Conservation (phyloP, 2,888 invertebrate species). For the Drosophila recens region DNA sequence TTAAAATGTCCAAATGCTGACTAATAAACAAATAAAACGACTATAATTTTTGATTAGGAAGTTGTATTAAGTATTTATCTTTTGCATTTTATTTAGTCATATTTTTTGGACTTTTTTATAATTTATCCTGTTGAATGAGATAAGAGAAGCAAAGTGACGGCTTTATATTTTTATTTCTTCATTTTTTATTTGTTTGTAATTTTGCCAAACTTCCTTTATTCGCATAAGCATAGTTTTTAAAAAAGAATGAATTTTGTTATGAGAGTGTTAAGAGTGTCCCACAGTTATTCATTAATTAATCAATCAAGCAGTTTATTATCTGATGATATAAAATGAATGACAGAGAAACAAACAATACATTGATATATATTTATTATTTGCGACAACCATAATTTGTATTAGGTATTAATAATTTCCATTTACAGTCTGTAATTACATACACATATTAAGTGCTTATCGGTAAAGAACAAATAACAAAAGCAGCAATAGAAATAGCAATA, state of each 20-base stretch:
- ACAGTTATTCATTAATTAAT: conserved; percentile 18
- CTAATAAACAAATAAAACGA: conserved; percentile 25
- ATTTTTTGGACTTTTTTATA: conserved; percentile 8
- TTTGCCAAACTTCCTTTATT: too few relatives aligned
- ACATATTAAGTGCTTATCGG: conserved; percentile 14
- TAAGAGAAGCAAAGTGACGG: conserved; percentile 1
- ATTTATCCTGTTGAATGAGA: conserved; percentile 27
- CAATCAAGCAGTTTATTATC: conserved; percentile 12
- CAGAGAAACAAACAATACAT: not conserved
- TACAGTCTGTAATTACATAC: conserved; percentile 20
- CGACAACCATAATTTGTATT: conserved; percentile 9
- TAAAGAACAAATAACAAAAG: not conserved
- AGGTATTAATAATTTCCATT: conserved; percentile 17
- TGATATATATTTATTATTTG: not conserved
- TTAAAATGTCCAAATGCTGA: conserved; percentile 38
- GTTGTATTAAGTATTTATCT: conserved; percentile 9
- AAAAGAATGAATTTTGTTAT: too few relatives aligned
- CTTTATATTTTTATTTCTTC: not conserved
- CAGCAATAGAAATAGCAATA: not conserved
- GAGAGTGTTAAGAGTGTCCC: not conserved
- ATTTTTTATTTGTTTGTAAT: too few relatives aligned
- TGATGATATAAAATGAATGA: not conserved
- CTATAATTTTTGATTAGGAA: conserved; percentile 15
- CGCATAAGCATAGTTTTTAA: too few relatives aligned
- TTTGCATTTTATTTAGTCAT: conserved; percentile 8